Percentiles rank a stretch among this genome's conserved stretches.
Evolutionary conservation across 2,113 vertebrate species (phyloP).

Genomic region (Brachirus orientalis): DNA sequence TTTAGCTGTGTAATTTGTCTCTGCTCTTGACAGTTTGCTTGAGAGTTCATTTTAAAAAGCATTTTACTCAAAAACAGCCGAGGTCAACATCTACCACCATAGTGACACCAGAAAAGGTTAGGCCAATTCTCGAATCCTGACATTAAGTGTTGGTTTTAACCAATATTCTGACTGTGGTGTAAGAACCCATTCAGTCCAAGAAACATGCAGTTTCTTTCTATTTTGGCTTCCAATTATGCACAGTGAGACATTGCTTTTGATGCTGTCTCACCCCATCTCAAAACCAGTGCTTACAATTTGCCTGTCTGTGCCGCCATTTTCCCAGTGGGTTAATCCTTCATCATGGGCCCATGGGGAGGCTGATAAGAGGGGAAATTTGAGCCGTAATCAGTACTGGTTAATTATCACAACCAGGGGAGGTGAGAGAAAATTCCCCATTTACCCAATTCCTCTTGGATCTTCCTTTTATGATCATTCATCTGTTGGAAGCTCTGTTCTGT

Average conservation of each 20-base stretch:
- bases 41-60: conserved; percentile 23
- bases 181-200: conserved; percentile 15
- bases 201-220: conserved; percentile 32
- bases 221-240: conserved; percentile 46
- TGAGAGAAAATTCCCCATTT: conserved; percentile 57
- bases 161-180: conserved; percentile 48
- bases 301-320: conserved; percentile 32
- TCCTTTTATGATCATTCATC: conserved; percentile 16
- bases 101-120: conserved; percentile 58
- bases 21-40: neutral
- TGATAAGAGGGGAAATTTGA: conserved; percentile 70
- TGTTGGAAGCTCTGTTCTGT: neutral
- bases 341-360: conserved; percentile 47
- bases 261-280: conserved; percentile 2
- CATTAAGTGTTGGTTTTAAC: conserved; percentile 63
- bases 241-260: neutral
- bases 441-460: conserved; percentile 49
- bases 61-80: conserved; percentile 13
- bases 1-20: conserved; percentile 2
- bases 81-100: conserved; percentile 15
- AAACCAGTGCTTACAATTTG: conserved; percentile 30
- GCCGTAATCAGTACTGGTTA: conserved; percentile 78
- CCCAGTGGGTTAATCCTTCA: conserved; percentile 55
- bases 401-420: conserved; percentile 75
- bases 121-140: conserved; percentile 27